Percentiles rank a stretch among this genome's conserved stretches.
Evolutionary conservation across 2,888 invertebrate genomes (phyloP).

Genomic region (Theretra japonica): DNA sequence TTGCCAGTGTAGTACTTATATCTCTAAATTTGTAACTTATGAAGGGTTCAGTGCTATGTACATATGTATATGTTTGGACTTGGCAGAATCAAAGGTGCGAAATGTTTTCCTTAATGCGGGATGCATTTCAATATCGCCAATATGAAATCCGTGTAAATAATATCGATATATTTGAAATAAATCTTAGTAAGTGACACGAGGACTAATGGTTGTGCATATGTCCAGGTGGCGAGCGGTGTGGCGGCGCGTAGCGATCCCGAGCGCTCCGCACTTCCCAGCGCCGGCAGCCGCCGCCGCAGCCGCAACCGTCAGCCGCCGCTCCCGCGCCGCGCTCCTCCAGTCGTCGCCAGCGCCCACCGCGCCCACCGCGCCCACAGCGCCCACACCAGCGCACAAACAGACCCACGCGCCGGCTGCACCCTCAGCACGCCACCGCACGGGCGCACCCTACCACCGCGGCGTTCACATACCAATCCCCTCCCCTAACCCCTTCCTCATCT

Average conservation of each 20-base stretch:
- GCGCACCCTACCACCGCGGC: slow-evolving; percentile 71
- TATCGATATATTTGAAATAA: too few relatives aligned
- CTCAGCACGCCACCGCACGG: slow-evolving; percentile 46
- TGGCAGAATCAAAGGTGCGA: too few relatives aligned
- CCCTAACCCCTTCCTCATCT: slow-evolving; percentile 43
- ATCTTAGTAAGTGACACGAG: too few relatives aligned
- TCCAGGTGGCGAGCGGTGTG: slow-evolving; percentile 83
- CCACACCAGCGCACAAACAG: slow-evolving; percentile 52
- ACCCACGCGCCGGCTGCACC: slow-evolving; percentile 52
- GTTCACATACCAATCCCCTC: slow-evolving; percentile 54
- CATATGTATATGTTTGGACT: too few relatives aligned
- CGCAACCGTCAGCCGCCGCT: slow-evolving; percentile 41
- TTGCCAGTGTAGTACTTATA: too few relatives aligned
- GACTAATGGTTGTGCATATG: slow-evolving; percentile 17
- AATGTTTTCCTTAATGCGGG: too few relatives aligned
- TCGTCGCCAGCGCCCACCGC: slow-evolving; percentile 39
- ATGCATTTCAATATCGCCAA: too few relatives aligned
- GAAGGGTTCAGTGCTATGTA: too few relatives aligned
- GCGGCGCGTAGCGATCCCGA: slow-evolving; percentile 68
- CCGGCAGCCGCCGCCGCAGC: slow-evolving; percentile 47
- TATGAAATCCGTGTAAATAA: too few relatives aligned
- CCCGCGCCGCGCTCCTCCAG: slow-evolving; percentile 37
- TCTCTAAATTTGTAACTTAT: too few relatives aligned
- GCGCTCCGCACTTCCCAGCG: slow-evolving; percentile 48
- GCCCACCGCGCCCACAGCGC: slow-evolving; percentile 43